These are phyloP conservation scores for Therioaphis trifolii DNA, from an alignment of 2,888 invertebrate species.

Conservation along the genomic window DNA sequence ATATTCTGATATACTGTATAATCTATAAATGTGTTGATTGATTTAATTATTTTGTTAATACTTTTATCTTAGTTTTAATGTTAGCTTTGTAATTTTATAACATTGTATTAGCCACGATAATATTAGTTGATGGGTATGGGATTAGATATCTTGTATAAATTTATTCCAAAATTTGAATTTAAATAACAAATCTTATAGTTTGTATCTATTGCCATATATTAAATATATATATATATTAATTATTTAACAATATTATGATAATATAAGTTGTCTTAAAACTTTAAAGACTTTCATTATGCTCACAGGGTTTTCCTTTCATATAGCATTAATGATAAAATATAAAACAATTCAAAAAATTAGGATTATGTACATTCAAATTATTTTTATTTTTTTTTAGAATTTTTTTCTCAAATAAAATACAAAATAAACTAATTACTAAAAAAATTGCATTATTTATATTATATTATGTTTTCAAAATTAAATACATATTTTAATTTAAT, in stretches of 20 bases:
- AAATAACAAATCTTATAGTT: conserved; percentile 37
- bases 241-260: conserved; percentile 20
- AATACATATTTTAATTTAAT: no score
- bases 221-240: neutral
- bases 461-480: no score
- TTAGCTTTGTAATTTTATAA: conserved; percentile 41
- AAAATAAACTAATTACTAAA: neutral
- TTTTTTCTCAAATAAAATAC: no score
- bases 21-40: conserved; percentile 38
- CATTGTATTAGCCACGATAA: conserved; percentile 5
- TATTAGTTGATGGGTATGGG: conserved; percentile 53
- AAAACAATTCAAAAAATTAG: conserved; percentile 30
- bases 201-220: conserved; percentile 48
- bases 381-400: no score
- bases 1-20: neutral
- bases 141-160: conserved; percentile 52
- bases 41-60: conserved; percentile 57
- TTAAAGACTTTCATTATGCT: conserved; percentile 9
- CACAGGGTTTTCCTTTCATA: conserved; percentile 54
- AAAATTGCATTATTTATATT: no score
- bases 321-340: conserved; percentile 1
- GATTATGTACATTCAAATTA: neutral
- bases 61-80: conserved; percentile 15
- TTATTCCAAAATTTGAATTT: conserved; percentile 45
- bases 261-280: neutral